Conservation (phyloP, 2,797 vertebrate genomes). For the Sebastes oblongus region DNA sequence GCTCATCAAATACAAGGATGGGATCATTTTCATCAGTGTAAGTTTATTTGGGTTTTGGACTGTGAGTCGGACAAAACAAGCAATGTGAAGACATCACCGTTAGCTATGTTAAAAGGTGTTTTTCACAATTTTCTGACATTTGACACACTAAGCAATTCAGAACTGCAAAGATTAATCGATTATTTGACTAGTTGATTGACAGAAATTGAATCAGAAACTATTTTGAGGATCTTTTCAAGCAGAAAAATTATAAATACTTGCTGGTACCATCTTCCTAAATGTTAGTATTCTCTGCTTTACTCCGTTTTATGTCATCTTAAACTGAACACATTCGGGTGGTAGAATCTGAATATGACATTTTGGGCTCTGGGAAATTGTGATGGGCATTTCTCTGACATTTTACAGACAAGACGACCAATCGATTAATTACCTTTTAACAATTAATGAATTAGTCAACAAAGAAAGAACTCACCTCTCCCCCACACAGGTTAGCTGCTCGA, state of each 20-base stretch:
- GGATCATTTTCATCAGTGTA: not conserved
- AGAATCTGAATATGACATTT: not conserved
- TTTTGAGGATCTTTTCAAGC: not conserved
- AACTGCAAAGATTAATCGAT: not conserved
- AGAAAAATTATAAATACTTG: not conserved
- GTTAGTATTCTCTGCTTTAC: not conserved
- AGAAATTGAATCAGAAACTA: not conserved
- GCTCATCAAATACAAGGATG: not conserved
- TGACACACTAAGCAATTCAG: not conserved
- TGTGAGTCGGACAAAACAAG: not conserved
- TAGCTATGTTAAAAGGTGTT: not conserved
- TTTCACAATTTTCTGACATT: not conserved
- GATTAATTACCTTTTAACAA: not conserved
- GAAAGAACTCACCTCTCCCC: conserved; percentile 89
- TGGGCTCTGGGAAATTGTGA: not conserved
- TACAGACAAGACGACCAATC: not conserved
- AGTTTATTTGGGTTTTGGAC: too few relatives aligned
- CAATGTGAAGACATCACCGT: not conserved
- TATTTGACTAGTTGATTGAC: too few relatives aligned
- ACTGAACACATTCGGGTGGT: not conserved
- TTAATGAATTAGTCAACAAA: not conserved
- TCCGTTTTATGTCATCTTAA: not conserved
- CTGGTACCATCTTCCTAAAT: not conserved
- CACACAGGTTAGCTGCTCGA: conserved; percentile 94
- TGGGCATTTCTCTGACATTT: not conserved